A percentile compares a stretch with the other conserved stretches of the same genome.
These are phyloP conservation scores for Anorthoa munda DNA, from an alignment of 2,888 invertebrate genomes.

Conservation along the genomic window DNA sequence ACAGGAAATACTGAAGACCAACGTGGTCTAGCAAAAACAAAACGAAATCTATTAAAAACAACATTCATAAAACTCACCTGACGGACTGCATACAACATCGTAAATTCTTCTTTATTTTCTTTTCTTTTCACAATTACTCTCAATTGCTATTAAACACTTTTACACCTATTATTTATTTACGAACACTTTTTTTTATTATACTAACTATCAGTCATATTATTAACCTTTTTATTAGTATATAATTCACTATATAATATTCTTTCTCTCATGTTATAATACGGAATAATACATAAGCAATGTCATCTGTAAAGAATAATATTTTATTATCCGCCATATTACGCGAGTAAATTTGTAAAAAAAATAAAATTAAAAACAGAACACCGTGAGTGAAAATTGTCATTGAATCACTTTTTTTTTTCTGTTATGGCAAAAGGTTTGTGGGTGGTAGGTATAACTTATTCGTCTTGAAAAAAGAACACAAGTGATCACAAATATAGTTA, in stretches of 20 bases:
- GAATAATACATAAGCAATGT: conserved; percentile 26
- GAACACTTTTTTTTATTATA: conserved; percentile 57
- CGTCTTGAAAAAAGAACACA: background rate
- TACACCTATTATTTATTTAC: conserved; percentile 37
- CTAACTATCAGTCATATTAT: conserved; percentile 78
- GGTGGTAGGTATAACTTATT: background rate
- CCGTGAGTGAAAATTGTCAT: conserved; percentile 60
- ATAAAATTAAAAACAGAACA: background rate
- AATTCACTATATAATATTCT: conserved; percentile 65
- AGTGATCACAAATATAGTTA: background rate
- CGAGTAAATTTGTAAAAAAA: background rate
- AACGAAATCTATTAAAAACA: conserved; percentile 1
- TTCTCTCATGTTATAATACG: conserved; percentile 70
- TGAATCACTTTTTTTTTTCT: background rate
- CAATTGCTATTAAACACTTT: conserved; percentile 51
- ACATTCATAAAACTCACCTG: conserved; percentile 79
- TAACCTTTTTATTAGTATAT: conserved; percentile 56
- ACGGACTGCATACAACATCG: conserved; percentile 88
- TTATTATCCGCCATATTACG: background rate
- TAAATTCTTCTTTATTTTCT: conserved; percentile 70
- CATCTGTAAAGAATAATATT: conserved; percentile 43
- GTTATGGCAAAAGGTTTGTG: background rate
- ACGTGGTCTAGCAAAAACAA: background rate
- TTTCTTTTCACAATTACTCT: conserved; percentile 57
- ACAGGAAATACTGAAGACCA: background rate